Conservation (phyloP, 2,113 vertebrate species). For the Australoheros scitulus region DNA sequence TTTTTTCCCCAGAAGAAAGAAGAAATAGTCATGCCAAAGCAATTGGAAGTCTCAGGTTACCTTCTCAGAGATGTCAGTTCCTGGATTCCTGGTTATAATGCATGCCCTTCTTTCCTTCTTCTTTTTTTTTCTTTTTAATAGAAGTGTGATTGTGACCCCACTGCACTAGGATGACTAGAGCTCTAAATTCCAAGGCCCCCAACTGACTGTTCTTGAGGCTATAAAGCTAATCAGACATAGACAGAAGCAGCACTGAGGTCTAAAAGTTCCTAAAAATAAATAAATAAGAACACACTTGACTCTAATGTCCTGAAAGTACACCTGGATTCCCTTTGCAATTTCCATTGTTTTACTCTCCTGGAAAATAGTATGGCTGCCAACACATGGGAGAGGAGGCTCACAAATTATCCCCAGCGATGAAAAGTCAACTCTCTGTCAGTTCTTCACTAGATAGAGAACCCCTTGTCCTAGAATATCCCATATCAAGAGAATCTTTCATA, state of each 20-base stretch:
- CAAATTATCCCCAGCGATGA: constrained; percentile 40
- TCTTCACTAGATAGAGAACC: constrained; percentile 27
- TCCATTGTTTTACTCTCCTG: constrained; percentile 49
- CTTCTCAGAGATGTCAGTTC: constrained; percentile 35
- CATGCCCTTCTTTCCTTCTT: constrained; percentile 52
- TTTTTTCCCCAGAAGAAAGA: constrained; percentile 17
- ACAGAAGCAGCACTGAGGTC: background rate
- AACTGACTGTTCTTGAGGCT: background rate
- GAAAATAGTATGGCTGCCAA: constrained; percentile 58
- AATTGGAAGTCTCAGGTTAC: constrained; percentile 72
- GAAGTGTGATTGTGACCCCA: constrained; percentile 44
- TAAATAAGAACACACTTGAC: background rate
- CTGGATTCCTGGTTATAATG: constrained; percentile 64
- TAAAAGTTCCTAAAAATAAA: background rate
- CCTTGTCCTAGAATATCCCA: constrained; percentile 28
- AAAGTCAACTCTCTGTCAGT: constrained; percentile 38
- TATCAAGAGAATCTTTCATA: constrained; percentile 46
- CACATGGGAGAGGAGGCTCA: constrained; percentile 31
- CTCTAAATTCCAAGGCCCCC: background rate
- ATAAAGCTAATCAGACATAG: background rate
- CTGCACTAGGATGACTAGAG: constrained; percentile 31
- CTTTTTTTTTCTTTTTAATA: constrained; percentile 26
- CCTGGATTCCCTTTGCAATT: constrained; percentile 66
- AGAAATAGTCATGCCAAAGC: constrained; percentile 9
- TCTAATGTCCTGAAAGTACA: constrained; percentile 32